Conservation (phyloP, 64 coral and sea anemone genomes). For the Trachythela sp. region DNA sequence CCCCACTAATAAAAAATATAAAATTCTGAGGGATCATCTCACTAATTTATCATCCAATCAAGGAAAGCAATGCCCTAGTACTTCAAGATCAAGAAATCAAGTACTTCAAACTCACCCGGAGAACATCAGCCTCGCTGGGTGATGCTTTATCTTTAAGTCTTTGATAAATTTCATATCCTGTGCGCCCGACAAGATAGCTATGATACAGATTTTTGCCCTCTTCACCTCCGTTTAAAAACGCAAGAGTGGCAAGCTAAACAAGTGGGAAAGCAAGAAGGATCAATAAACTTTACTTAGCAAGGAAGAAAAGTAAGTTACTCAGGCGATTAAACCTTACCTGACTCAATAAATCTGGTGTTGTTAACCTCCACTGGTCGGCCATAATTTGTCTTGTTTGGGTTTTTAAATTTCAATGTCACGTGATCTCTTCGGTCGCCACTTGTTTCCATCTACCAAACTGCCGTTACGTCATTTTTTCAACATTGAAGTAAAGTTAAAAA, state of each 20-base stretch:
- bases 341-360: neutral
- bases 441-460: too few species aligned
- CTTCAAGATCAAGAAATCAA: neutral
- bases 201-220: conserved; percentile 78
- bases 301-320: neutral
- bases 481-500: too few species aligned
- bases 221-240: conserved; percentile 88
- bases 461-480: too few species aligned
- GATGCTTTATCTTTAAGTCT: conserved; percentile 48
- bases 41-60: too few species aligned
- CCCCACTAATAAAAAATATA: too few species aligned
- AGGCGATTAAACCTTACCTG: neutral
- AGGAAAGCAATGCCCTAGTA: too few species aligned
- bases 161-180: conserved; percentile 87
- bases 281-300: neutral
- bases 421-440: too few species aligned
- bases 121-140: conserved; percentile 71
- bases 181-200: conserved; percentile 64
- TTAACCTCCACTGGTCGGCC: conserved; percentile 12
- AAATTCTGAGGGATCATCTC: too few species aligned
- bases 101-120: conserved; percentile 58
- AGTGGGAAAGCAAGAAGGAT: neutral
- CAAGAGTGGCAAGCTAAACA: conserved; percentile 78
- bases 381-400: neutral
- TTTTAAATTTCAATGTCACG: neutral